Conservation (phyloP, 2,797 vertebrate genomes). For the Toxotes lorentzi region DNA sequence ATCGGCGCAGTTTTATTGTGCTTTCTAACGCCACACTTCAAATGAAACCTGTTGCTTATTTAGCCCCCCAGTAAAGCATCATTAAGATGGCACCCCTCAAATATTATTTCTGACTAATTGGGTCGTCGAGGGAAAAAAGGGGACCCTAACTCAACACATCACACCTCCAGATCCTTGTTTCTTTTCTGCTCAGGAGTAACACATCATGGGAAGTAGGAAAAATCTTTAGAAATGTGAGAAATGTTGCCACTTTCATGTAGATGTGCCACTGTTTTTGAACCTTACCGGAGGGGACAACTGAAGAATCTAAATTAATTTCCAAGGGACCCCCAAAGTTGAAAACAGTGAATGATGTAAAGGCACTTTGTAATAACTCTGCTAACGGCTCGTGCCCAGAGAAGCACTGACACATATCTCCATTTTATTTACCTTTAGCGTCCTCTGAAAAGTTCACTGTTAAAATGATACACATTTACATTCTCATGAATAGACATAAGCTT, state of each 20-base stretch:
- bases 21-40: constrained; percentile 48
- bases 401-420: constrained; percentile 35
- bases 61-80: constrained; percentile 54
- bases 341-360: constrained; percentile 67
- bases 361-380: constrained; percentile 55
- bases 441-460: constrained; percentile 49
- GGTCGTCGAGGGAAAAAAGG: constrained; percentile 45
- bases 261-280: constrained; percentile 65
- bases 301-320: constrained; percentile 83
- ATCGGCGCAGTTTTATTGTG: constrained; percentile 26
- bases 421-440: constrained; percentile 64
- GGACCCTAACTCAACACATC: constrained; percentile 40
- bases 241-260: constrained; percentile 69
- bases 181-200: constrained; percentile 44
- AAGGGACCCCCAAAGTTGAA: constrained; percentile 73
- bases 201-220: constrained; percentile 37
- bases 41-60: constrained; percentile 69
- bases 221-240: constrained; percentile 51
- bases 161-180: constrained; percentile 57
- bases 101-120: constrained; percentile 73
- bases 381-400: constrained; percentile 38
- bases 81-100: constrained; percentile 62
- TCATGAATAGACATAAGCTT: constrained; percentile 69
- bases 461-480: constrained; percentile 65
- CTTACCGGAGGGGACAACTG: constrained; percentile 63